phyloP scores from a whole-genome alignment of 2,888 invertebrate genomes.

The Campoplex capitator region DNA sequence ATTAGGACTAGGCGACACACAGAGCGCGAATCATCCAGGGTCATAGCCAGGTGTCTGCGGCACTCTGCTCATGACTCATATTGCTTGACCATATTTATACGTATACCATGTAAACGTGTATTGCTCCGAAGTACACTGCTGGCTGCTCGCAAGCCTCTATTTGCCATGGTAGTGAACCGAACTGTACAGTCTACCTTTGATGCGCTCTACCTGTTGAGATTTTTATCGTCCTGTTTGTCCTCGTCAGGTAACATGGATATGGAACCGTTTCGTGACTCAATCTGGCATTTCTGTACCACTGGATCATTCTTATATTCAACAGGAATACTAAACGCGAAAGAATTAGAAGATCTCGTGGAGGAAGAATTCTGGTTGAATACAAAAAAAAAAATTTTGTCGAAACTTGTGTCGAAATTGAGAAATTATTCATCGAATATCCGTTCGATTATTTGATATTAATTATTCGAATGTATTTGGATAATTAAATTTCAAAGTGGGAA shows the following conservation, averaged over 20 bases:
- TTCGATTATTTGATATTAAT: too few relatives aligned
- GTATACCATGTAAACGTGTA: conserved; percentile 34
- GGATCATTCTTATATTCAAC: conserved; percentile 17
- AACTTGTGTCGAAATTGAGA: too few relatives aligned
- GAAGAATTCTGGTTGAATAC: too few relatives aligned
- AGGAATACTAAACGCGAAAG: neutral
- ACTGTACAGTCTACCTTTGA: conserved; percentile 44
- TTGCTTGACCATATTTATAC: conserved; percentile 61
- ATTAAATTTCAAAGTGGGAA: too few relatives aligned
- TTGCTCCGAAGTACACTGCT: conserved; percentile 10
- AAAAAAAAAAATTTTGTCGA: too few relatives aligned
- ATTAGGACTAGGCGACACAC: conserved; percentile 50
- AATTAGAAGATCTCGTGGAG: neutral
- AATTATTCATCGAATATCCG: too few relatives aligned
- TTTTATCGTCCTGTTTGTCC: conserved; percentile 41
- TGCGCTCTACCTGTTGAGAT: conserved; percentile 56
- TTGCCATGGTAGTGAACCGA: conserved; percentile 39
- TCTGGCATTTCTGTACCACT: conserved; percentile 17
- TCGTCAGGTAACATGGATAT: neutral
- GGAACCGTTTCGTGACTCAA: conserved; percentile 33
- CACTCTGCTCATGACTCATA: conserved; percentile 63
- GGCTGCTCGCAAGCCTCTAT: conserved; percentile 32
- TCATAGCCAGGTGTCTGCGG: conserved; percentile 71
- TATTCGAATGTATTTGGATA: too few relatives aligned
- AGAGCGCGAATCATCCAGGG: conserved; percentile 69